Evolutionary conservation across 1,140 invertebrate genomes (phyloP).

Genomic region (Melanaphis sacchari): DNA sequence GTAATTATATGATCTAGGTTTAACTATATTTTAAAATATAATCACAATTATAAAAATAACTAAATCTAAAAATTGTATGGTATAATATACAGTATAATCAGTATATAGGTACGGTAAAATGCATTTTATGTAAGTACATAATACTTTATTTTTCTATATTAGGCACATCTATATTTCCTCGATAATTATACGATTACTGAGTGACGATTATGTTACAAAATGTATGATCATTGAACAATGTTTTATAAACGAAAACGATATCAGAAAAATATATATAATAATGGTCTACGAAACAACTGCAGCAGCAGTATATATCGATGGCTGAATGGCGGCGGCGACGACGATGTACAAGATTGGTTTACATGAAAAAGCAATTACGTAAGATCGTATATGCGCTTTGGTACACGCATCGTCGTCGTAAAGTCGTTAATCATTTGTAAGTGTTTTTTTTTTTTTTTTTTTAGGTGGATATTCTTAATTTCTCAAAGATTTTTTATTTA

Average conservation of each 20-base stretch:
- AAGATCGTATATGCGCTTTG: conserved; percentile 15
- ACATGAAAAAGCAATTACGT: conserved; percentile 56
- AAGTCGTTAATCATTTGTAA: conserved; percentile 52
- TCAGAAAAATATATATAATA: conserved; percentile 29
- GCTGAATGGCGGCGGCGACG: not conserved
- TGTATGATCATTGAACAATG: not conserved
- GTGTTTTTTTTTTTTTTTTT: conserved; percentile 53
- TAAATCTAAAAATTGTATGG: not conserved
- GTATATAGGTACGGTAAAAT: not conserved
- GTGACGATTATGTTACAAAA: not conserved
- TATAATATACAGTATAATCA: not conserved
- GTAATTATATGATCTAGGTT: not conserved
- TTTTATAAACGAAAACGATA: conserved; percentile 30
- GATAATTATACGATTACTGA: conserved; percentile 2
- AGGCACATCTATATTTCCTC: not conserved
- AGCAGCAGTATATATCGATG: not conserved
- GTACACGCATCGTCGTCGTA: not conserved
- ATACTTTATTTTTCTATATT: not conserved
- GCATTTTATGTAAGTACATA: not conserved
- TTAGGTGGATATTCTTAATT: not conserved
- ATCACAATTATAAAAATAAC: not conserved
- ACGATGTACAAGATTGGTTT: conserved; percentile 50
- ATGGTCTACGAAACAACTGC: not conserved
- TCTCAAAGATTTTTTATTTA: conserved; percentile 28
- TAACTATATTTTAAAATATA: not conserved